phyloP scores from a whole-genome alignment of 2,797 vertebrate genomes.

The Ceryle rudis region DNA sequence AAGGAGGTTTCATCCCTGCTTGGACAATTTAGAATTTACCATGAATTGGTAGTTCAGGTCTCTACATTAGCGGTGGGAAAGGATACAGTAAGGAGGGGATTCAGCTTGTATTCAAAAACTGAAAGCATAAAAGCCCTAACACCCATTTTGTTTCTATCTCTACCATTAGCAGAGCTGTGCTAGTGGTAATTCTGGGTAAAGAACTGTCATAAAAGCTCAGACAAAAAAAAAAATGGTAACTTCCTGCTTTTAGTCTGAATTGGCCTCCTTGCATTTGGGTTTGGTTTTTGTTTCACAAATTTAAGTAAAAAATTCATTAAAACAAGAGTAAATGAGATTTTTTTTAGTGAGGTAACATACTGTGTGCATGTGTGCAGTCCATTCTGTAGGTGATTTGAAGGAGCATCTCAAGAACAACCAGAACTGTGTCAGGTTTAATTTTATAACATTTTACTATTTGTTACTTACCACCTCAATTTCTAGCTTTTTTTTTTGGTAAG shows the following conservation, averaged over 20 bases:
- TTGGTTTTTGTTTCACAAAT: not conserved
- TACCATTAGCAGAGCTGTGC: not conserved
- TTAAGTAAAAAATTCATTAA: not conserved
- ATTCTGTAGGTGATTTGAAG: not conserved
- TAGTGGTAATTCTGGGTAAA: not conserved
- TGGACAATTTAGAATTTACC: not conserved
- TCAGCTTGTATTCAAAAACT: not conserved
- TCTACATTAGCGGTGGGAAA: not conserved
- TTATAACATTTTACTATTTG: not conserved
- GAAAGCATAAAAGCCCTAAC: not conserved
- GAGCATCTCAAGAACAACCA: fast-evolving
- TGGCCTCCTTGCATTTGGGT: not conserved
- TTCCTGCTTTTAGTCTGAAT: not conserved
- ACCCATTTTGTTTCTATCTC: not conserved
- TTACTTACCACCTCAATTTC: not conserved
- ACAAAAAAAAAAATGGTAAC: not conserved
- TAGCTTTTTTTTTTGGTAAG: not conserved
- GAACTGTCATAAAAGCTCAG: not conserved
- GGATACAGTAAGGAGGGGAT: not conserved
- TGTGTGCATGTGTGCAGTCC: not conserved
- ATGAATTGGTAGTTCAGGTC: not conserved
- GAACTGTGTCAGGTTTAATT: not conserved
- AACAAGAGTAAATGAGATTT: not conserved
- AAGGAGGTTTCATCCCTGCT: not conserved
- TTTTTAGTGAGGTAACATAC: not conserved